Conservation (phyloP, 2,797 vertebrate species). For the Tinamus major region DNA sequence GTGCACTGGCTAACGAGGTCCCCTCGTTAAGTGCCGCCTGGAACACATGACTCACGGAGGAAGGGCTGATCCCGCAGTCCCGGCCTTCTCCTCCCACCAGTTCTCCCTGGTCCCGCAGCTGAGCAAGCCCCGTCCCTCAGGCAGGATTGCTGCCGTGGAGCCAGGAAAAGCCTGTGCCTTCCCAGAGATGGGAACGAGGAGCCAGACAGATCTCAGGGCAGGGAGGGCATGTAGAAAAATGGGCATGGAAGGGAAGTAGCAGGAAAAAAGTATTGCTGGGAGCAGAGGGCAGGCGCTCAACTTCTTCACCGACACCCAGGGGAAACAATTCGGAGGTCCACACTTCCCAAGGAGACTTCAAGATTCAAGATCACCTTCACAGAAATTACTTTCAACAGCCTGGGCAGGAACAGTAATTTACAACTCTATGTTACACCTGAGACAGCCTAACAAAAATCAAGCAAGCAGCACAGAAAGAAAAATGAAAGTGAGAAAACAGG, state of each 20-base stretch:
- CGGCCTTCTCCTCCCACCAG: neutral
- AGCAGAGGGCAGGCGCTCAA: neutral
- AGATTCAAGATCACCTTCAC: neutral
- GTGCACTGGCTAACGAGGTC: neutral
- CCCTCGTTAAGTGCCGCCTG: neutral
- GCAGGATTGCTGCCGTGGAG: neutral
- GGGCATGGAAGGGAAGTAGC: neutral
- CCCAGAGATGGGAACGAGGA: neutral
- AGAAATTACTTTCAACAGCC: neutral
- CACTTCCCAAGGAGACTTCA: neutral
- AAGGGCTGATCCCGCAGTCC: slow-evolving; percentile 35
- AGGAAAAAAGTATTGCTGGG: neutral
- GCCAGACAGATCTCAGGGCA: neutral
- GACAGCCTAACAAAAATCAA: neutral
- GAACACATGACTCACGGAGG: slow-evolving; percentile 48
- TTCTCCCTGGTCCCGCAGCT: neutral
- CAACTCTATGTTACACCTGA: neutral
- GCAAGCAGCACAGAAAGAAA: neutral
- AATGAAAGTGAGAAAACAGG: neutral
- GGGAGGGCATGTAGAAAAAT: neutral
- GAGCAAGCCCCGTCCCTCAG: neutral
- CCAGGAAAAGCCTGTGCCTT: neutral
- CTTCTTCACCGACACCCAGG: neutral
- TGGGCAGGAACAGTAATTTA: fast-evolving
- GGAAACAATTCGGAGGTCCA: neutral